Evolutionary conservation across 2,797 vertebrate genomes (phyloP), one percentile per base, ranked within the genome.

Genomic region (Balearica regulorum): DNA sequence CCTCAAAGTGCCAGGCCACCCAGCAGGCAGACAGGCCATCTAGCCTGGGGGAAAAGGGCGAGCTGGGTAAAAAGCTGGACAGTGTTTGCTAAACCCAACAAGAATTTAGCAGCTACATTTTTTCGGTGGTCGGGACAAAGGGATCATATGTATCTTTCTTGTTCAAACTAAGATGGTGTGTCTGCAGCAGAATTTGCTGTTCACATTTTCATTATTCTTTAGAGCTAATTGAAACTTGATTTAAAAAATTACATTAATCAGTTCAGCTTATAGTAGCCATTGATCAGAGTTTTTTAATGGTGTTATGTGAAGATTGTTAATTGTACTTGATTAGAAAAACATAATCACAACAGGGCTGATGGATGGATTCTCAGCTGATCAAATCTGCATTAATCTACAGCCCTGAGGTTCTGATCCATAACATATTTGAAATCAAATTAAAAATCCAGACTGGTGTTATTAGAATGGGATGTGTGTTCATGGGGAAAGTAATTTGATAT

Each of bases 221-320:
- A 64, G 22, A 93, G 66, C 65, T 70, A 91, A 87, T 4, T 93
- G 89, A 94, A 96, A 83, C 28, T 82, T 57, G 46, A 80, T 93
- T 94, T 91, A 8, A 92, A 71, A 92, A 69, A 72, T 76, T 15
- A 29, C 14, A 55, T 75, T 20, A 43, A 79, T 68, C 69, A 73
- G 22, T 85, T 96, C 65, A 41, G 54, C 24, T 83, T 88, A 54
- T n/a, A 72, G 48, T 55, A 93, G 64, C 41, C 61, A 86, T 86
- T 73, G 60, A 82, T 84, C 80, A 70, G 18, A 91, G 62, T 69
- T 83, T 93, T 84, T 93, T 82, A 93, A 78, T 48, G 54, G 39
- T 17, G 25, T 76, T 87, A 78, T 2, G 4, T 58, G 90, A 35
- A 70, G 80, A 41, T 39, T 46, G 46, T 72, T 94, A 89, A 90